Evolutionary conservation across 2,888 invertebrate genomes (phyloP).

Genomic region (Phyllotreta striolata): DNA sequence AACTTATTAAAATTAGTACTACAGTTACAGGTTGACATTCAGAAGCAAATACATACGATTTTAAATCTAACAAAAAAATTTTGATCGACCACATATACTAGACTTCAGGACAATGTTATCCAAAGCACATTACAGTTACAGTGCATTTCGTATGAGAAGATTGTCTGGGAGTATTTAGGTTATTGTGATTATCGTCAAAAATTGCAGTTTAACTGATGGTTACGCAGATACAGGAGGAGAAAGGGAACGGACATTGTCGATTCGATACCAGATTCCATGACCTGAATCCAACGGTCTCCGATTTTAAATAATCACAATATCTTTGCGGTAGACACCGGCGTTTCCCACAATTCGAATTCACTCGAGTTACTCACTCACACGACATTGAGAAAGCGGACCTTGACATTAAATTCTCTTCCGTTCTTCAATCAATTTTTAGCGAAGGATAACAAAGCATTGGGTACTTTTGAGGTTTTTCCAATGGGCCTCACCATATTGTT

Average conservation of each 20-base stretch:
- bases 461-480: too few species aligned
- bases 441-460: too few species aligned
- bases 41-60: too few species aligned
- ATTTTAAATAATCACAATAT: slow-evolving; percentile 18
- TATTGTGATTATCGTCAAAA: slow-evolving; percentile 29
- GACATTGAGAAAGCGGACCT: slow-evolving; percentile 14
- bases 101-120: too few species aligned
- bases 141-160: not conserved
- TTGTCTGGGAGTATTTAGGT: slow-evolving; percentile 25
- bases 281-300: slow-evolving; percentile 28
- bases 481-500: too few species aligned
- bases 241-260: slow-evolving; percentile 30
- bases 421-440: too few species aligned
- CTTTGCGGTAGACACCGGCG: slow-evolving; percentile 14
- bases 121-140: too few species aligned
- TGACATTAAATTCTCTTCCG: not conserved
- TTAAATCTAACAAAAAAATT: too few species aligned
- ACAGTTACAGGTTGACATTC: too few species aligned
- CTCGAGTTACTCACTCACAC: slow-evolving; percentile 2
- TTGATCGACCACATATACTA: too few species aligned
- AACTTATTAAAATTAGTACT: too few species aligned
- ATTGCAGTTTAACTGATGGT: slow-evolving; percentile 24
- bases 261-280: slow-evolving; percentile 28
- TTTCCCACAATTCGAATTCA: slow-evolving; percentile 20
- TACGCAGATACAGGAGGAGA: slow-evolving; percentile 25